phyloP scores from a whole-genome alignment of 1,140 invertebrate genomes.

The Zaprionus gabonicus region DNA sequence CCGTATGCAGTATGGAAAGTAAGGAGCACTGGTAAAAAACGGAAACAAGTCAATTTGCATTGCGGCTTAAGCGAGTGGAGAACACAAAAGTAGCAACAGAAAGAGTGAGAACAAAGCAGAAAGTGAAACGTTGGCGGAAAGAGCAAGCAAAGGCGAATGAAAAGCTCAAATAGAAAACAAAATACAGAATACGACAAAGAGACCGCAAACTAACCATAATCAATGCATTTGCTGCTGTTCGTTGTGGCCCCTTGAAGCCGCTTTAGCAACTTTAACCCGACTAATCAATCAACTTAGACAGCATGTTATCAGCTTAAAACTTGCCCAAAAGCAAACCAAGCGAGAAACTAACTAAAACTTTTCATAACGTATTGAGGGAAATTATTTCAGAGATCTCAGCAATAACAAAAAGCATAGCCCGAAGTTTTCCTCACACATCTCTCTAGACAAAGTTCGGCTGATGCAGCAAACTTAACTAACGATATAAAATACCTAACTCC shows the following conservation, averaged over 20 bases:
- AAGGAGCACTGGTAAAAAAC: conserved; percentile 39
- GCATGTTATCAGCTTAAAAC: conserved; percentile 44
- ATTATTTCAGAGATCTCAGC: neutral
- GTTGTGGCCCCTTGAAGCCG: conserved; percentile 4
- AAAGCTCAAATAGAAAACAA: neutral
- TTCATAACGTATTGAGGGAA: conserved; percentile 4
- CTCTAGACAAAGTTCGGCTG: neutral
- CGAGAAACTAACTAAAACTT: conserved; percentile 4
- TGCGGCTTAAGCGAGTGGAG: conserved; percentile 73
- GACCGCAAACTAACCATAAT: conserved; percentile 18
- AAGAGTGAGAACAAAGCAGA: conserved; percentile 21
- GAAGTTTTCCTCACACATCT: neutral
- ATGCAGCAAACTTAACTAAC: neutral
- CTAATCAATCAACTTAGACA: conserved; percentile 52
- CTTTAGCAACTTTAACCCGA: conserved; percentile 35
- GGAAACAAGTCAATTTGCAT: conserved; percentile 81
- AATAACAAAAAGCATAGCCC: neutral
- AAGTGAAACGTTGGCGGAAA: conserved; percentile 17
- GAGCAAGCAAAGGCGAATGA: conserved; percentile 24
- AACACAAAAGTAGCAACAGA: conserved; percentile 33
- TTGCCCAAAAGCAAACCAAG: conserved; percentile 6
- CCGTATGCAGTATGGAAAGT: neutral
- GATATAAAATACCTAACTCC: neutral
- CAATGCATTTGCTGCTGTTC: conserved; percentile 22
- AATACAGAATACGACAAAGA: neutral